A percentile compares a stretch with the other conserved stretches of the same genome.
These are phyloP conservation scores for Agelas oroides DNA, from an alignment of 37 sponge, comb jelly and placozoan species.

Conservation along the genomic window DNA sequence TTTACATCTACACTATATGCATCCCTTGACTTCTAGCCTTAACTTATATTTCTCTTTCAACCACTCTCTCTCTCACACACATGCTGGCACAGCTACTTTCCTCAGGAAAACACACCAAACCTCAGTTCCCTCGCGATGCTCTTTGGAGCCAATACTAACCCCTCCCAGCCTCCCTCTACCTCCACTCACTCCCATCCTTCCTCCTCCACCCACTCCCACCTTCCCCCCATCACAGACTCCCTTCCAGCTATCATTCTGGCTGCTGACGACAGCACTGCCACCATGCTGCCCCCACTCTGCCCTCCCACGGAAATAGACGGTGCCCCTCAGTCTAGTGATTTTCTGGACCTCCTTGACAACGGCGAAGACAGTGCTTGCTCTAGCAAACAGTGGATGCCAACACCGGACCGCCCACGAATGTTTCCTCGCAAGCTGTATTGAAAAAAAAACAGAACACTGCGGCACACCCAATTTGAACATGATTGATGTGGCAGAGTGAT, in stretches of 20 bases:
- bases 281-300: not conserved
- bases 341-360: conserved; percentile 30
- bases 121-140: no score
- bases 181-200: conserved; percentile 10
- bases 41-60: not conserved
- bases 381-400: not conserved
- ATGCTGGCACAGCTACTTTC: not conserved
- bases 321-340: not conserved
- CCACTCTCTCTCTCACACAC: not conserved
- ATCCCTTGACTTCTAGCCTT: no score
- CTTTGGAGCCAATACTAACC: not conserved
- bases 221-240: not conserved
- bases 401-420: conserved; percentile 39
- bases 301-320: not conserved
- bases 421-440: conserved; percentile 45
- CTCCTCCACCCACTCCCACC: not conserved
- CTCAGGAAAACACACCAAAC: not conserved
- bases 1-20: no score
- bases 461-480: no score
- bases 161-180: not conserved
- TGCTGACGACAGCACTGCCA: not conserved
- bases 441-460: no score
- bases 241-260: no score
- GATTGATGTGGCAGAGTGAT: no score
- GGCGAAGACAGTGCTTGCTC: not conserved